Evolutionary conservation across 1,140 invertebrate species (phyloP).

Genomic region (Campoletis sonorensis): DNA sequence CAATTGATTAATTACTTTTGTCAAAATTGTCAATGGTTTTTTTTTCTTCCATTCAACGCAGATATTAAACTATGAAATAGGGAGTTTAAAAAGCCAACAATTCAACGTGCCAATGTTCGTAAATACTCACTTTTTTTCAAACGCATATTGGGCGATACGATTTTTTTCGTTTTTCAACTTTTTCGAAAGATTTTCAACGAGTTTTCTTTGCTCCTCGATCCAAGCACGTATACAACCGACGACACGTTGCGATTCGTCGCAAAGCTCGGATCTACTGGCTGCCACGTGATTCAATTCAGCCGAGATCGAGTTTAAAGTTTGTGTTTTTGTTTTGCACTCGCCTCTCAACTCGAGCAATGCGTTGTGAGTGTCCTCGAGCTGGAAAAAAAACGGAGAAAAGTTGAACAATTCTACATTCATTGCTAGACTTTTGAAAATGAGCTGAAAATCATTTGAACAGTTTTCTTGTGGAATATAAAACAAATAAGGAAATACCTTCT

Average conservation of each 20-base stretch:
- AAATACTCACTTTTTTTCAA: constrained; percentile 65
- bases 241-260: constrained; percentile 64
- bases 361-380: constrained; percentile 64
- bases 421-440: not conserved
- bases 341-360: constrained; percentile 62
- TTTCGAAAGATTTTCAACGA: constrained; percentile 54
- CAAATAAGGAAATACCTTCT: constrained; percentile 56
- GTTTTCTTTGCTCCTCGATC: constrained; percentile 65
- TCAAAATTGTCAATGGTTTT: too few species aligned
- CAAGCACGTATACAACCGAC: constrained; percentile 64
- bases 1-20: too few species aligned
- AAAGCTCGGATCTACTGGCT: constrained; percentile 63
- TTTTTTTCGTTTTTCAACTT: constrained; percentile 65
- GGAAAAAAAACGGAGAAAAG: constrained; percentile 37
- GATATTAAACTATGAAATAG: too few species aligned
- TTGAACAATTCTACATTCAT: not conserved
- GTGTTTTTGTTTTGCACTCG: constrained; percentile 65
- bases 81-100: too few species aligned
- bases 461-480: too few species aligned
- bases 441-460: not conserved
- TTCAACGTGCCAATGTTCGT: not conserved
- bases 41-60: too few species aligned
- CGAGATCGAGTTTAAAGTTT: constrained; percentile 63
- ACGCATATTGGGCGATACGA: constrained; percentile 56
- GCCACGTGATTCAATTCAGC: constrained; percentile 64